These are phyloP conservation scores for Tylochromis polylepis DNA, from an alignment of 2,113 vertebrate genomes.

Conservation along the genomic window DNA sequence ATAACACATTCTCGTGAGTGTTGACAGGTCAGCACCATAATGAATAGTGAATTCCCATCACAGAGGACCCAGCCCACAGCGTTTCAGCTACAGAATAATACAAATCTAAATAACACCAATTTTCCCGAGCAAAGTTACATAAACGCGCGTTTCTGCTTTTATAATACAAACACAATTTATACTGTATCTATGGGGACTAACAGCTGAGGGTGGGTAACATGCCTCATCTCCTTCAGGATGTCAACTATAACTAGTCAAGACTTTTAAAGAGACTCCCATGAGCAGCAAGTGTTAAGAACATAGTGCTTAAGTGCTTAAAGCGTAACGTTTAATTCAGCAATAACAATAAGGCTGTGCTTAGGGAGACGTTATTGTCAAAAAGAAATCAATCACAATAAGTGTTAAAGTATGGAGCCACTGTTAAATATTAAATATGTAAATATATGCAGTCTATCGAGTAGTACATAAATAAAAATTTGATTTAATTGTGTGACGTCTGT, in stretches of 20 bases:
- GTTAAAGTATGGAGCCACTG: background rate
- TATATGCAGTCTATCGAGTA: background rate
- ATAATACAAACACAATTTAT: background rate
- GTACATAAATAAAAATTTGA: background rate
- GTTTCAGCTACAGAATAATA: background rate
- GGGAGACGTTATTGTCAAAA: slow-evolving; percentile 20
- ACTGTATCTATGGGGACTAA: background rate
- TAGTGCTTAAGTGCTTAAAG: slow-evolving; percentile 49
- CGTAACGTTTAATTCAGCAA: slow-evolving; percentile 37
- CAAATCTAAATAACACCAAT: background rate
- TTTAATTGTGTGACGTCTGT: background rate
- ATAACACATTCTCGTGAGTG: background rate
- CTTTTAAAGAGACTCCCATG: slow-evolving; percentile 33
- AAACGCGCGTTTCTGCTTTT: background rate
- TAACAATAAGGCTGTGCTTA: slow-evolving; percentile 9
- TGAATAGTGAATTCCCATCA: background rate
- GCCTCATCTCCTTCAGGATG: background rate
- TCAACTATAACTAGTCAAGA: slow-evolving; percentile 22
- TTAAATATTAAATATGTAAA: background rate
- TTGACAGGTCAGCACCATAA: background rate
- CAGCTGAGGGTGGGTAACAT: background rate
- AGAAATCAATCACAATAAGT: slow-evolving; percentile 13
- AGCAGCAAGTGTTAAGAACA: slow-evolving; percentile 37
- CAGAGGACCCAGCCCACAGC: background rate
- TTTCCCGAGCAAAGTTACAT: background rate